Evolutionary conservation across 1,140 invertebrate species (phyloP), one percentile per base, ranked within the genome.

Genomic region (Procambarus virginalis): DNA sequence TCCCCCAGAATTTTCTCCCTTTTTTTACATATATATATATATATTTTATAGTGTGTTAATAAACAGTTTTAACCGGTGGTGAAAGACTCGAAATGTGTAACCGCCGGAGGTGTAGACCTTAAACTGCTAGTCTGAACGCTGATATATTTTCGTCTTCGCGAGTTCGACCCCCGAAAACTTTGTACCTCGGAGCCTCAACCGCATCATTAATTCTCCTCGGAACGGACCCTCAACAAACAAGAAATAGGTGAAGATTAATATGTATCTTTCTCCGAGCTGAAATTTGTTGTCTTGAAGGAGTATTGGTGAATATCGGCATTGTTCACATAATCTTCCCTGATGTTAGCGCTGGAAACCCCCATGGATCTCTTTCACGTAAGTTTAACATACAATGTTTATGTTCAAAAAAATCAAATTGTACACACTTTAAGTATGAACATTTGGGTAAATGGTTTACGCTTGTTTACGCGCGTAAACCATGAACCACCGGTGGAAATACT

Each of bases 331-430:
- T 55, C 68, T 80, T 34, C 55, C 89, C 89, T 76, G 49, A 90
- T 90, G 89, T 90, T 90, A 86, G 89, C 89, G 46, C 78, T 90
- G 84, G 89, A 90, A 79, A 85, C 78, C 17, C 89, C 89, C 34
- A 90, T 90, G 89, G 89, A 90, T 73, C 46, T 90, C 9, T 90
- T 90, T 75, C 89, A 90, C 89, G 89, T 90, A 85, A 90, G 89
- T 90, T 79, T 48, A 48, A 49, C 46, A 49, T n/a, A 3, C 12
- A n/a, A 20, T 81, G 4, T 60, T 58, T 60, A 34, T 60, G 5
- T 60, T 55, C 5, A n/a, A 12, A 48, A 55, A 55, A 55, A 9
- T 8, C 51, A 55, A 12, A 9, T 55, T 55, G 8, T 55, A 1
- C 4, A 12, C 12, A 8, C 51, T 55, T 55, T 55, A 55, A 12